Base-by-base conservation (phyloP, 2,888 invertebrate genomes). In the Agonopterix arenella region DNA sequence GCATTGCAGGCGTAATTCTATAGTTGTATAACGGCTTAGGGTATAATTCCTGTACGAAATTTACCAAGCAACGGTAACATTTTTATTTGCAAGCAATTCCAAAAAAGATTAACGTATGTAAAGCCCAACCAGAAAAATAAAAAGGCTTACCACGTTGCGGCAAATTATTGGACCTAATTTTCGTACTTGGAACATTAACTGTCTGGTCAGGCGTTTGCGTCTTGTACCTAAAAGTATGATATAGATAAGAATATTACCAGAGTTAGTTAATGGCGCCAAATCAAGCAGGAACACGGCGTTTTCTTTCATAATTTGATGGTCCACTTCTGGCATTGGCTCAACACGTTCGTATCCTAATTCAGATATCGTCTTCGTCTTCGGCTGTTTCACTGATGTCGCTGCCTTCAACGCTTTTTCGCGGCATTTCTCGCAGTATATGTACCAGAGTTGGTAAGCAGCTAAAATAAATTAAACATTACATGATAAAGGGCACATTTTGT, bases 211-310 rank as follows among this genome's bases (percentile, higher is more conserved):
- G n/a, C n/a, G 18, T 18, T 18, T 18, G 18, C 18, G 4, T 18
- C 18, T 18, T 18, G 18, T 18, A 16, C 16, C 16, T 16, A 4
- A 18, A n/a, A n/a, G 28, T 28, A 5, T 28, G 7, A 5, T 28
- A 28, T 28, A 7, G n/a, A n/a, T n/a, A n/a, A n/a, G 5, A 28
- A 28, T 28, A 28, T 56, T 58, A 84, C 86, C 84, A 8, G 84
- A 74, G 41, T 74, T 75, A 3, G 93, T 92, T 1, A 95, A 93
- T 55, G 96, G 95, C 0, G 96, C 96, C 49, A 98, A 79, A 71
- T 98, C 98, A 52, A 99, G 88, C 9, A 99, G 83, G 74, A 98
- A 99, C 78, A 97, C 92, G 0, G 99, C 98, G 76, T 99, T 99
- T 72, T 97, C 97, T 64, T 95, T 95, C 92, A 98, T 95, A 4